Evolutionary conservation across 1,140 invertebrate genomes (phyloP).

Genomic region (Drosophila orena): DNA sequence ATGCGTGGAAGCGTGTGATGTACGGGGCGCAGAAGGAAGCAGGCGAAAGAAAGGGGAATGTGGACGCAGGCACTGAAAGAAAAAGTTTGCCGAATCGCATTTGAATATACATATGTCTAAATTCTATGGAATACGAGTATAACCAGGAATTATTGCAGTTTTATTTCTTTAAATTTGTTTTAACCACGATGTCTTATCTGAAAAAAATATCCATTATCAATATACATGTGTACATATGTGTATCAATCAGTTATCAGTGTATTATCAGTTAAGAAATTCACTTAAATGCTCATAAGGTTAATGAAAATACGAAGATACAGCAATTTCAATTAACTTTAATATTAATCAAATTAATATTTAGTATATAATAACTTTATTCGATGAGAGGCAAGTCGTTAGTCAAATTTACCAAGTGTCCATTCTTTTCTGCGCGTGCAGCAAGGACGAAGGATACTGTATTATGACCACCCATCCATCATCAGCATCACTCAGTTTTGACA

Average conservation of each 20-base stretch:
- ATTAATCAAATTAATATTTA: too few species aligned
- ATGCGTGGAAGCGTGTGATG: slow-evolving; percentile 75
- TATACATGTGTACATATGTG: too few species aligned
- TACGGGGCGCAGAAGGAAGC: slow-evolving; percentile 38
- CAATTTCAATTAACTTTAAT: too few species aligned
- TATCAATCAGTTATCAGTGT: too few species aligned
- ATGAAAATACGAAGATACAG: too few species aligned
- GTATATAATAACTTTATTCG: too few species aligned
- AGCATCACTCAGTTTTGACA: slow-evolving; percentile 82
- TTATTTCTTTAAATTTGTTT: too few species aligned
- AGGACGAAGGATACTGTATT: slow-evolving; percentile 53
- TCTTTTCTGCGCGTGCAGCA: neutral
- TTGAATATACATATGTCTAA: too few species aligned
- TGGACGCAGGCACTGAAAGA: slow-evolving; percentile 7
- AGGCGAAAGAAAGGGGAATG: neutral
- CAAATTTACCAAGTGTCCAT: neutral
- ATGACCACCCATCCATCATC: slow-evolving; percentile 72
- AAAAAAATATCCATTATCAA: too few species aligned
- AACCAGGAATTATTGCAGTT: neutral
- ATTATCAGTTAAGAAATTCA: too few species aligned
- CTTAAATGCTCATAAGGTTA: too few species aligned
- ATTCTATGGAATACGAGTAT: neutral
- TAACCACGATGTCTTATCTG: too few species aligned
- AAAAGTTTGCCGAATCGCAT: neutral
- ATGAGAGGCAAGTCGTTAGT: neutral